Evolutionary conservation across 2,113 vertebrate genomes (phyloP), one percentile per base, ranked within the genome.

Genomic region (Sylvilagus bachmani): DNA sequence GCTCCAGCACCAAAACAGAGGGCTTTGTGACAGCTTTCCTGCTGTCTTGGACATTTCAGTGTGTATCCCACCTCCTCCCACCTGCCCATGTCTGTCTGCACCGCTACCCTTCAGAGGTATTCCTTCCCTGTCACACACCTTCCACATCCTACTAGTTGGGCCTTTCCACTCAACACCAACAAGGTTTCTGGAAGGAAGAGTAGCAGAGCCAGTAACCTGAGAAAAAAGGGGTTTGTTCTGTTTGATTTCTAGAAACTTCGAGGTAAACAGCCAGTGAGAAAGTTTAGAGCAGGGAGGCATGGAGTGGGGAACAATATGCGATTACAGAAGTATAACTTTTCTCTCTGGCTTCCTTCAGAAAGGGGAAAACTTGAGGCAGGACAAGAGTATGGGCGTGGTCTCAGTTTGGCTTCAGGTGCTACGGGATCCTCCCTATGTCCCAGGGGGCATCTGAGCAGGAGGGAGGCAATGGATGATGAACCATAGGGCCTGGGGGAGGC

Each of bases 181-280:
- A 49, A 2, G 36, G 5, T 62, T 78, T 83, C 75, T 58, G 75
- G 75, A n/a, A 78, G 71, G 9, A 44, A 5, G 27, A 27, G 33
- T 13, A 11, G 38, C 8, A 55, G 62, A 6, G 19, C 33, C 70
- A 73, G 71, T 21, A 80, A 86, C 5, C 36, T 31, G 24, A 85
- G 67, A 24, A 25, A 49, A 31, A 82, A 79, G 70, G 4, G 16
- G 44, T 78, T 73, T 22, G 21, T n/a, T 58, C 82, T 64, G 61
- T 44, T 95, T 87, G 51, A 24, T 78, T 92, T 95, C 77, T 84
- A 62, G 71, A 91, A 79, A 62, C 19, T 38, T 58, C 25, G 61
- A 19, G 33, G 67, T 88, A 90, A 78, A 90, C 38, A 77, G 22
- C 58, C 79, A 91, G 29, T 82, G 55, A 74, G 75, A 90, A 71